Evolutionary conservation across 2,113 vertebrate species (phyloP).

Genomic region (Calyptommatus sinebrachiatus): DNA sequence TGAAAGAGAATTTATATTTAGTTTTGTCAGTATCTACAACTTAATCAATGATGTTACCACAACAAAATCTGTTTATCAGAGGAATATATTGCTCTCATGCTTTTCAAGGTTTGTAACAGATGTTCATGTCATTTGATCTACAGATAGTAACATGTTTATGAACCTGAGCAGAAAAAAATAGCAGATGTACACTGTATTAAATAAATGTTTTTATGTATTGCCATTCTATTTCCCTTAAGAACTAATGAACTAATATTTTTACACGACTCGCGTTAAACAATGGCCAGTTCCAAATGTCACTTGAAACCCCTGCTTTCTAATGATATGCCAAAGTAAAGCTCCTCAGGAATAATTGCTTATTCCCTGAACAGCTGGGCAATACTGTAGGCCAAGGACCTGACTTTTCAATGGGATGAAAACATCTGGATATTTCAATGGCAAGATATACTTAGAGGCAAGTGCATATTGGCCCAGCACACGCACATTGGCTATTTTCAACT

Average conservation of each 20-base stretch:
- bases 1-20: constrained; percentile 42
- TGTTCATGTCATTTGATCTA: constrained; percentile 66
- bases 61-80: constrained; percentile 53
- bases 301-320: too few relatives aligned
- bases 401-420: too few relatives aligned
- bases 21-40: constrained; percentile 33
- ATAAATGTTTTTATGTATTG: constrained; percentile 16
- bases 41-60: constrained; percentile 41
- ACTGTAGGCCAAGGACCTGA: too few relatives aligned
- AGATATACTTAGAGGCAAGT: too few relatives aligned
- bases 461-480: too few relatives aligned
- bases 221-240: constrained; percentile 61
- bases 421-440: too few relatives aligned
- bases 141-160: constrained; percentile 55
- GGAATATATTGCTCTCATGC: constrained; percentile 51
- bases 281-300: too few relatives aligned
- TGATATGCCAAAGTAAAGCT: too few relatives aligned
- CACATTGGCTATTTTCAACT: too few relatives aligned
- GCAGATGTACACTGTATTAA: constrained; percentile 52
- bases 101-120: constrained; percentile 64
- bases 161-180: constrained; percentile 47
- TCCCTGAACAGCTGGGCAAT: too few relatives aligned
- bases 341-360: too few relatives aligned
- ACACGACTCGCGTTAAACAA: constrained; percentile 22
- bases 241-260: constrained; percentile 53